Evolutionary conservation across 2,797 vertebrate species (phyloP), one percentile per base, ranked within the genome.

Genomic region (Urocyon cinereoargenteus): DNA sequence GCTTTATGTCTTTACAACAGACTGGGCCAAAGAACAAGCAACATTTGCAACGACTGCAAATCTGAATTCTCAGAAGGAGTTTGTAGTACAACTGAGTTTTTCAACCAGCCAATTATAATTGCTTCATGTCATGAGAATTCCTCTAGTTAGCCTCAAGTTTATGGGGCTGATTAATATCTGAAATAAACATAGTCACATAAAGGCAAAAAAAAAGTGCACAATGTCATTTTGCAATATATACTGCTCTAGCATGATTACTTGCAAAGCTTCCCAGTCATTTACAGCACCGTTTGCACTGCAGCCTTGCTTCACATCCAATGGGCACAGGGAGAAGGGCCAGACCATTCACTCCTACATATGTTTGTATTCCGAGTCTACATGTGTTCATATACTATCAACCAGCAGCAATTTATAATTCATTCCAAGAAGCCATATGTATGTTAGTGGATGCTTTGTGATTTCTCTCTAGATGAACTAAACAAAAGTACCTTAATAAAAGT

Each of bases 401-500:
- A 85, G 21, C 6, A 70, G 49, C 22, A 87, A 94, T 75, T 83
- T 75, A 61, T 93, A 93, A 90, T 40, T 78, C 19, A 75, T 61
- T 95, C 68, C 70, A 36, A 90, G 53, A 91, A 94, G 73, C 11
- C 36, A 62, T 31, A 86, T 36, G 77, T 91, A 95, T 82, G 91
- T 36, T 45, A 97, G 53, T 34, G 49, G 66, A 14, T 36, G 64
- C 81, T 91, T 40, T 55, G 81, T 45, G 77, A 79, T 55, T n/a
- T 94, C 86, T 97, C 45, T 97, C 34, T 19, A 84, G 79, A 89
- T 92, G 59, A 85, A 73, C 79, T 87, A 78, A 90, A 93, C 84
- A 97, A 36, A 72, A 96, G 86, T 91, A 89, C 66, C 75, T 72
- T 90, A 64, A 73, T 92, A 96, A 98, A 96, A 86, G 31, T 94